Conservation (phyloP, 2,113 vertebrate genomes). For the Paradoxurus hermaphroditus region DNA sequence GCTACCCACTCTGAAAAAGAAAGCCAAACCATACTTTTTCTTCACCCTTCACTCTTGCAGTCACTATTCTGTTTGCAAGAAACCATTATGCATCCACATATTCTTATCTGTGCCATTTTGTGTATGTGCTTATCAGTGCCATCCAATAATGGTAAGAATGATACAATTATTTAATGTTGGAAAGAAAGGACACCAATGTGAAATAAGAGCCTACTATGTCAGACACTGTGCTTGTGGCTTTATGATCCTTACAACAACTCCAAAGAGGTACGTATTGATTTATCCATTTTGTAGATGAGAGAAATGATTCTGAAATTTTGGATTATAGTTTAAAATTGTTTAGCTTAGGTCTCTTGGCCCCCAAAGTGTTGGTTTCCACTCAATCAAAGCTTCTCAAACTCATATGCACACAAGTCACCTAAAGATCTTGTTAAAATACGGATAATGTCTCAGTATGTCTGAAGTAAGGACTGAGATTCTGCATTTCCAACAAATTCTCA, state of each 20-base stretch:
- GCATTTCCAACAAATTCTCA: not conserved
- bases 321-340: not conserved
- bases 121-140: not conserved
- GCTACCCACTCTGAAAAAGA: not conserved
- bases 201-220: not conserved
- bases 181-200: not conserved
- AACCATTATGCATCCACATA: not conserved
- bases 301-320: not conserved
- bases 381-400: not conserved
- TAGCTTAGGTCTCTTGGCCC: not conserved
- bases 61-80: not conserved
- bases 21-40: not conserved
- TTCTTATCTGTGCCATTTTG: not conserved
- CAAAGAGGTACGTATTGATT: not conserved
- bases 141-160: not conserved
- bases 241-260: not conserved
- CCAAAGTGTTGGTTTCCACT: not conserved
- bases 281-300: not conserved
- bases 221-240: not conserved
- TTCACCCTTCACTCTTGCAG: not conserved
- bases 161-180: not conserved
- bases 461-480: not conserved
- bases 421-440: not conserved
- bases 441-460: not conserved
- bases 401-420: not conserved